Conservation (phyloP, 2,797 vertebrate genomes). For the Micrastur ruficollis region DNA sequence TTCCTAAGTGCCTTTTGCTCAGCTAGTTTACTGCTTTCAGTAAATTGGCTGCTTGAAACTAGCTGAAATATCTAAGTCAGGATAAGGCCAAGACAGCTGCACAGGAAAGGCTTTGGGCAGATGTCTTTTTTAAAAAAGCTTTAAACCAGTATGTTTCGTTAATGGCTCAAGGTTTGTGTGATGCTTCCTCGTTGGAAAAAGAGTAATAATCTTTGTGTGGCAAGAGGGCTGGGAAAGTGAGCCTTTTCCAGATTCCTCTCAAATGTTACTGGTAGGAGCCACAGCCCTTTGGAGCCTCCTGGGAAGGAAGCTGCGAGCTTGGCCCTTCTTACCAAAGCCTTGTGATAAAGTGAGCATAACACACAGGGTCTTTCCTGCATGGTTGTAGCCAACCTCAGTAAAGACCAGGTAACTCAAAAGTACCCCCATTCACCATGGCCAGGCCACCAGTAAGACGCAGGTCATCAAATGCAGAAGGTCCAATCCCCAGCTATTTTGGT, state of each 20-base stretch:
- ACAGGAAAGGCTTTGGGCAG: neutral
- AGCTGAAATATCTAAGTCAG: neutral
- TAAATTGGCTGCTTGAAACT: neutral
- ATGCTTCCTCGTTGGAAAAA: neutral
- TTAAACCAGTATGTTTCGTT: neutral
- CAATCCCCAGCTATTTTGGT: neutral
- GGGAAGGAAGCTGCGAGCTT: neutral
- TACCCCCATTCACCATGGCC: neutral
- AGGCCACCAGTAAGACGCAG: neutral
- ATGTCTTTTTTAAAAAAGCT: neutral
- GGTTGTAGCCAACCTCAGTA: neutral
- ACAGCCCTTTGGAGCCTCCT: neutral
- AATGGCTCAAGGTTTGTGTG: neutral
- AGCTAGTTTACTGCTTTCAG: neutral
- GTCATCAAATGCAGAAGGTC: neutral
- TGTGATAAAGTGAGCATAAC: neutral
- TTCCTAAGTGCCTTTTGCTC: neutral
- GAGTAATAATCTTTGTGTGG: neutral
- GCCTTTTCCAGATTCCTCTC: neutral
- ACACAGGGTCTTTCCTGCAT: neutral
- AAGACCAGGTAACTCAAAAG: neutral
- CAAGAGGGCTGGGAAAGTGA: neutral
- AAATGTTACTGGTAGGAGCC: neutral
- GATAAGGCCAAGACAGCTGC: neutral
- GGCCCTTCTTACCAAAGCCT: neutral